Base-by-base conservation (phyloP, 2,797 vertebrate genomes). In the Anguilla pacifica region DNA sequence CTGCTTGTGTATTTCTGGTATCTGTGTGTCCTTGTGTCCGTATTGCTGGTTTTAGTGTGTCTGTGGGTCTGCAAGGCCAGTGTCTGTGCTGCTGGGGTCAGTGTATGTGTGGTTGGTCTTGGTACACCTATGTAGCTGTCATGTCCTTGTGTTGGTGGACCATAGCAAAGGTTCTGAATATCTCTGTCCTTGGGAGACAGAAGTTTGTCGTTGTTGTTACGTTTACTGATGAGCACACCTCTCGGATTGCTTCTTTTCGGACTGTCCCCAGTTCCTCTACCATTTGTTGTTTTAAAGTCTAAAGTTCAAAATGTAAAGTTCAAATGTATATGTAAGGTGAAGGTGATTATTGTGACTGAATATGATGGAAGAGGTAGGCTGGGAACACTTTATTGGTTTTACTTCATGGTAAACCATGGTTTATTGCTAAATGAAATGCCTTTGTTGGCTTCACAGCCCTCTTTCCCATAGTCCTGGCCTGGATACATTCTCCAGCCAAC, bases 401-500 rank as follows among this genome's bases (percentile, higher is more conserved):
- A 13, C 85, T 28, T 39, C 25, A 6, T 49, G n/a, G 17, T 81
- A 25, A 46, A 10, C n/a, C 2, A 49, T 81, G 39, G 72, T 81
- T 81, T 81, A 81, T 81, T 46, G 13, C 31, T 6, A 5, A 81
- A 46, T 46, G 1, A 22, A 81, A 46, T 81, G 17, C 77, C 77
- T 25, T 49, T 49, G 17, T 46, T 22, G 10, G 10, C 31, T 77
- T 77, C n/a, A 7, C 64, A n/a, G 77, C 77, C 43, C 43, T 2
- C 19, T 11, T 81, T 49, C 77, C 31, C 35, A 77, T 17, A 35
- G 31, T 77, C 35, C 31, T 77, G 72, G 31, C 17, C 13, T 39
- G 35, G 15, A 77, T 19, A 5, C 0, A 7, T 49, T 46, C 77
- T 81, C 39, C 22, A 7, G 43, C 43, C 90, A 94, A 92, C 91